Evolutionary conservation across 1,140 invertebrate genomes (phyloP), one percentile per base, ranked within the genome.

Genomic region (Centruroides sculpturatus): DNA sequence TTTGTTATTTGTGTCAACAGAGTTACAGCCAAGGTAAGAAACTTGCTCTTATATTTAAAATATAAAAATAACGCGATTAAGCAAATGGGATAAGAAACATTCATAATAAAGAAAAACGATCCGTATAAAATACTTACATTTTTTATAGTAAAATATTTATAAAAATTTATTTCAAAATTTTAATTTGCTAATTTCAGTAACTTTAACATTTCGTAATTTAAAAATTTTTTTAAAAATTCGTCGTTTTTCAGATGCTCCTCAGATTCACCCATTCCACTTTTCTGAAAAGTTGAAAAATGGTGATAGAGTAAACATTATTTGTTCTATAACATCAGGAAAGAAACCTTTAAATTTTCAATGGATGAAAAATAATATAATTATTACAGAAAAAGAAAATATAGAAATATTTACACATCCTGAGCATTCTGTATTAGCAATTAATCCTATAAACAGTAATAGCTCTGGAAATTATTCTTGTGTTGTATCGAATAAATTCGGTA

Each of bases 321-420:
- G 65, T 49, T 35, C 59, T 34, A 51, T 59, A n/a, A 55, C 56
- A 12, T 55, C 57, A 10, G 36, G 54, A 3, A 12, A 10, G 5
- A 55, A 51, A 55, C 65, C 65, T 5, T 35, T 66, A 9, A n/a
- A 5, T 2, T 64, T 66, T 53, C 9, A 23, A 11, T 66, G 65
- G 65, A n/a, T 47, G 3, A 66, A 59, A 55, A 62, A 66, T 54
- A 61, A 59, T 7, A 34, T 10, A 34, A 3, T 10, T 34, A 52
- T 61, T 4, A 35, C 49, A 11, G 49, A 55, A 58, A 9, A 47
- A 13, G 35, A 57, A 35, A 11, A 11, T 9, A 23, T 55, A 3
- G 4, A 10, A 3, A 59, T 62, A 23, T 12, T 11, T 51, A 53
- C 36, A 35, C 47, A 46, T 46, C 36, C 55, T n/a, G 35, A 46